A percentile compares a stretch with the other conserved stretches of the same genome.
Evolutionary conservation across 2,888 invertebrate species (phyloP).

Genomic region (Eumacrocentrus americanus): DNA sequence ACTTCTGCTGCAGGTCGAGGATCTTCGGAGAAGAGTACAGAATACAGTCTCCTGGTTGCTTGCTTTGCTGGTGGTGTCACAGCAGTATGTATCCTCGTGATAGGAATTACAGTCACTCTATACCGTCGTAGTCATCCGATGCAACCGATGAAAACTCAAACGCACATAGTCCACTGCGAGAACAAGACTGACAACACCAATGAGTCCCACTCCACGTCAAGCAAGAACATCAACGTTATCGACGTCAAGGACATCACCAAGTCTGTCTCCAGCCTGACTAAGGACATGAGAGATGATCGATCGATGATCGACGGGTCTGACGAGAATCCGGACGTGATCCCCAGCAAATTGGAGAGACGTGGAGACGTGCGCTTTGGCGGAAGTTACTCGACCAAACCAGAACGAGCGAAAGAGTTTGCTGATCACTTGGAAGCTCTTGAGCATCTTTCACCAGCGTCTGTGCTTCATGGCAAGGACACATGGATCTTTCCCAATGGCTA

Average conservation of each 20-base stretch:
- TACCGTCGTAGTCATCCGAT: constrained; percentile 50
- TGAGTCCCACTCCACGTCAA: constrained; percentile 14
- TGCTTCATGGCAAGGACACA: constrained; percentile 46
- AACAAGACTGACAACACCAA: constrained; percentile 33
- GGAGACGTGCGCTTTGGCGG: constrained; percentile 49
- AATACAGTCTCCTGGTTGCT: constrained; percentile 55
- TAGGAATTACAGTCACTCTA: constrained; percentile 53
- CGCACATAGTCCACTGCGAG: constrained; percentile 41
- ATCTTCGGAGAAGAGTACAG: constrained; percentile 45
- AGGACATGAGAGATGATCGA: constrained; percentile 35
- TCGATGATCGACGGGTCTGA: constrained; percentile 34
- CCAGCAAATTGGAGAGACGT: constrained; percentile 48
- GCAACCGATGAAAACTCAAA: constrained; percentile 44
- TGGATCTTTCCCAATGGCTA: constrained; percentile 54
- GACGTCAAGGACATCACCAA: constrained; percentile 26
- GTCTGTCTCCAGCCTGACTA: constrained; percentile 9
- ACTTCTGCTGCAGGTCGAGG: constrained; percentile 46
- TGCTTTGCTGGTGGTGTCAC: constrained; percentile 56
- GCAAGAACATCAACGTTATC: constrained; percentile 24
- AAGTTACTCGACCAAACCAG: constrained; percentile 44
- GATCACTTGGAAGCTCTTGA: constrained; percentile 42
- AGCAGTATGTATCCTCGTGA: constrained; percentile 53
- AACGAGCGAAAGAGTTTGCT: constrained; percentile 44
- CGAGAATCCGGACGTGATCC: constrained; percentile 55
- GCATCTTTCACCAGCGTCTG: constrained; percentile 46